phyloP scores from a whole-genome alignment of 1,140 invertebrate species.

The Diorhabda carinulata region DNA sequence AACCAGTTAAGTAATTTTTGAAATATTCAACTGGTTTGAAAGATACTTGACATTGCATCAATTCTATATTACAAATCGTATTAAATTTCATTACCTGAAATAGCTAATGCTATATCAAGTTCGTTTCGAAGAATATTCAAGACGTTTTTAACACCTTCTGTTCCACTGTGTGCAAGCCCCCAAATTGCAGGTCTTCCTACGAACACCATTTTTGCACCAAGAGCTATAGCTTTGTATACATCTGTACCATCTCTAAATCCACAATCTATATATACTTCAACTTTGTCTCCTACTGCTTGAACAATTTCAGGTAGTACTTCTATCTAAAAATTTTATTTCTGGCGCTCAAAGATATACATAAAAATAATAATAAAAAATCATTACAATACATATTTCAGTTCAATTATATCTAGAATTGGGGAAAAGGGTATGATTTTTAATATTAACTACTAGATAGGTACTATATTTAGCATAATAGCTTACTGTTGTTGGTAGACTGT shows the following conservation, averaged over 20 bases:
- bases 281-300: constrained; percentile 64
- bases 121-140: constrained; percentile 73
- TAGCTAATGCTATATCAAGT: constrained; percentile 68
- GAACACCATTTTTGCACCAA: constrained; percentile 90
- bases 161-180: constrained; percentile 76
- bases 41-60: no score
- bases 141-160: constrained; percentile 72
- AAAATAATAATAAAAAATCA: no score
- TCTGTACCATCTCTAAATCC: constrained; percentile 82
- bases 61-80: no score
- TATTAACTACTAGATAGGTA: no score
- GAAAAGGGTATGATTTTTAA: no score
- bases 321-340: constrained; percentile 57
- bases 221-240: constrained; percentile 85
- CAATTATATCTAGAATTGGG: no score
- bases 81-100: constrained; percentile 18
- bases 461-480: neutral
- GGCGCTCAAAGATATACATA: no score
- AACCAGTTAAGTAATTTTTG: no score
- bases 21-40: no score
- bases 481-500: constrained; percentile 78
- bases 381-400: no score
- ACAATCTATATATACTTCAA: constrained; percentile 85
- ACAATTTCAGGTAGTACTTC: constrained; percentile 83
- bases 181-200: constrained; percentile 84